Conservation (phyloP, 2,888 invertebrate genomes). For the Hylaea fasciaria region DNA sequence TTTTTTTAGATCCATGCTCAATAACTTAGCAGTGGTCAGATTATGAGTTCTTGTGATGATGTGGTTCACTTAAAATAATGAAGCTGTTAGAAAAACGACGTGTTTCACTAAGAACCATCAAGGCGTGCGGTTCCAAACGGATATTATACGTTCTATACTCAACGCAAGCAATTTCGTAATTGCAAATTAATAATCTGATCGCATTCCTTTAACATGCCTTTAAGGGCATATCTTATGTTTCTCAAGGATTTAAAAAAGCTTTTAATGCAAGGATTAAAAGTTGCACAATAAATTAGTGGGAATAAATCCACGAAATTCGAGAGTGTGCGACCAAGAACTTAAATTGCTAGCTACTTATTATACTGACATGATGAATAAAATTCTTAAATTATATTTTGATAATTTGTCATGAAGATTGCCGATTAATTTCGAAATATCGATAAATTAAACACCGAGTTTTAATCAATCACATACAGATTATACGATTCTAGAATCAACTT, state of each 20-base stretch:
- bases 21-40: no score
- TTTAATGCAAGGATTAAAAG: neutral
- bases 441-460: no score
- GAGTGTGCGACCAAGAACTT: no score
- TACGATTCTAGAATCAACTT: neutral
- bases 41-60: no score
- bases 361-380: no score
- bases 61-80: neutral
- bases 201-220: slow-evolving; percentile 1
- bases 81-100: slow-evolving; percentile 8
- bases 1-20: no score
- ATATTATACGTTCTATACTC: slow-evolving; percentile 22
- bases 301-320: no score
- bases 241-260: neutral
- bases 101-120: slow-evolving; percentile 19
- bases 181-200: slow-evolving; percentile 21
- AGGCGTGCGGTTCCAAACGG: slow-evolving; percentile 24
- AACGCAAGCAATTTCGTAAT: slow-evolving; percentile 26
- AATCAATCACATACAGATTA: no score
- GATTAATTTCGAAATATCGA: no score
- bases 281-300: neutral
- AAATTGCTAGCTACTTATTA: no score
- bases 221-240: neutral
- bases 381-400: no score
- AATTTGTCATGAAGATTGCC: no score